Base-by-base conservation (phyloP, 2,113 vertebrate species). In the Phaethornis superciliosus region DNA sequence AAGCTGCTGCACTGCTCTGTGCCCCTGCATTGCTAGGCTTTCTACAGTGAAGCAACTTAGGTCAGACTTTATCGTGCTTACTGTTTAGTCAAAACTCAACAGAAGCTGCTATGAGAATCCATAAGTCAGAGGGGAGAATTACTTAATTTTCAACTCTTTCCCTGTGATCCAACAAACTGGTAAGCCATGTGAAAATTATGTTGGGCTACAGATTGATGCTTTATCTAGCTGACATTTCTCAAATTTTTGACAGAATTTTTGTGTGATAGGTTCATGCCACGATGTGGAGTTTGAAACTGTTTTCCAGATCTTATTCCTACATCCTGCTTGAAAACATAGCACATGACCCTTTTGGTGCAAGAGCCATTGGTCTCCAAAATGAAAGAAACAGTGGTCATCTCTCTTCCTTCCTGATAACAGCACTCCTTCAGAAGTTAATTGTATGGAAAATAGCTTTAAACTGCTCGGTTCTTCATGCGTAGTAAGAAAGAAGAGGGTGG, bases 11-110 rank as follows among this genome's bases (percentile, higher is more conserved):
- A 88, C 59, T 94, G 80, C 51, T 88, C 72, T 93, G 60, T 95
- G 88, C 56, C 47, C 93, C 79, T 93, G 81, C 90, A 88, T 94
- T 95, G 81, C 44, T 93, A 80, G 74, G 78, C 81, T 96, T 95
- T 95, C 91, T 96, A 60, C 89, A 94, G 81, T 89, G 88, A 94
- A 89, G 89, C 87, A 95, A 77, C 85, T 95, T 93, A 32, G 51
- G 88, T 91, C 90, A 95, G 92, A 78, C 62, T 90, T 94, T 55
- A 83, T 84, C 71, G 88, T 79, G 85, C 68, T 92, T 96, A 63
- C 20, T 94, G 26, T 95, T 93, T 84, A 96, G 68, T 92, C 92
- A 96, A 60, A 94, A 71, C 76, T 93, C 88, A 74, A 74, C 68
- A 92, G 90, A 88, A 93, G 76, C 88, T 95, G 82, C 85, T 93